Conservation (phyloP, 2,797 vertebrate species). For the Rhynchonycteris naso region DNA sequence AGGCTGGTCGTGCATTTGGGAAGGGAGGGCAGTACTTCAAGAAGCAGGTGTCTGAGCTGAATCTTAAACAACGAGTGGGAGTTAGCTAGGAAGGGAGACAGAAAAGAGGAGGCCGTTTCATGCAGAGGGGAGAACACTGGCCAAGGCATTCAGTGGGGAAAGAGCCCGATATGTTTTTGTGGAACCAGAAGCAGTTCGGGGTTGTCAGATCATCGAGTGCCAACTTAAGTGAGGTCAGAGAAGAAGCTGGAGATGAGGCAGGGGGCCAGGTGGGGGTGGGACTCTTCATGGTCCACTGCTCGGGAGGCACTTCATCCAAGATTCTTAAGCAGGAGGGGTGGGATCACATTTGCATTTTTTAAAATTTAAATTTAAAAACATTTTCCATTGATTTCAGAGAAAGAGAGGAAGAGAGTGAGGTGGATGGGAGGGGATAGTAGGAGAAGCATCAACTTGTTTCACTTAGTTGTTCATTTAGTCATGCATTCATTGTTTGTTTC, state of each 20-base stretch:
- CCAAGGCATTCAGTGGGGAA: neutral
- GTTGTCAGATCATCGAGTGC: neutral
- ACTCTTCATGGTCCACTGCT: too few species aligned
- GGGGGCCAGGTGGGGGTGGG: neutral
- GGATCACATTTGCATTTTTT: neutral
- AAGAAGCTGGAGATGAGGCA: neutral
- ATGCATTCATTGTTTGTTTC: too few species aligned
- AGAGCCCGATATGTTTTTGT: neutral
- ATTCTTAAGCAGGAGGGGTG: neutral
- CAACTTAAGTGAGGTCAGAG: neutral
- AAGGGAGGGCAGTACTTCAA: neutral
- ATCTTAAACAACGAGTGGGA: neutral
- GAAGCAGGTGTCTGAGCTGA: neutral
- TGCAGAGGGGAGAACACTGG: neutral
- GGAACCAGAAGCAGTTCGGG: neutral
- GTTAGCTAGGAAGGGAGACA: neutral
- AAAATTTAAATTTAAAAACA: too few species aligned
- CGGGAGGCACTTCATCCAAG: neutral
- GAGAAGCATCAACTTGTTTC: too few species aligned
- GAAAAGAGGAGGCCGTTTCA: neutral
- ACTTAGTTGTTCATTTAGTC: too few species aligned
- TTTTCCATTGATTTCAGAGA: too few species aligned
- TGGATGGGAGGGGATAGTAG: too few species aligned
- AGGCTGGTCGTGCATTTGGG: neutral
- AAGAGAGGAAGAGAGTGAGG: too few species aligned